Conservation (phyloP, 2,888 invertebrate genomes). For the Alentia gelatinosa region DNA sequence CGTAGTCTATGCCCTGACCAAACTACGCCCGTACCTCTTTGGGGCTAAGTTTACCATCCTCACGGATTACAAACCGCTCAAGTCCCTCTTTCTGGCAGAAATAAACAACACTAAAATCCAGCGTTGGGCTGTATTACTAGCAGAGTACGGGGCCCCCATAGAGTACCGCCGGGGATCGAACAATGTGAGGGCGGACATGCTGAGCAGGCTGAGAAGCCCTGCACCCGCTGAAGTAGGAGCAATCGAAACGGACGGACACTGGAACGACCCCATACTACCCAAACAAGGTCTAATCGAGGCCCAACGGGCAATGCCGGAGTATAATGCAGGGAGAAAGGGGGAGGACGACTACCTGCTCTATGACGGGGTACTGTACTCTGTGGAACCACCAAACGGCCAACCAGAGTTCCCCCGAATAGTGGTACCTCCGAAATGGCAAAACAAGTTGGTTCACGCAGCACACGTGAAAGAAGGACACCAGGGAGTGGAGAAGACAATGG, state of each 20-base stretch:
- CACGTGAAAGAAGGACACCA: not conserved
- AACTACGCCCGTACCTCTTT: constrained; percentile 42
- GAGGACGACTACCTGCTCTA: not conserved
- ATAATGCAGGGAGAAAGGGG: not conserved
- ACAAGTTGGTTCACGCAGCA: not conserved
- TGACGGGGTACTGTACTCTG: not conserved
- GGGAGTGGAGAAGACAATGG: not conserved
- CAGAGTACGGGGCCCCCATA: constrained; percentile 35
- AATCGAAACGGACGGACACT: not conserved
- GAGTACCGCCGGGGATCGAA: not conserved
- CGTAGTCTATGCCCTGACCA: constrained; percentile 30
- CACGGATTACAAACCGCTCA: constrained; percentile 44
- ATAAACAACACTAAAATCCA: constrained; percentile 28
- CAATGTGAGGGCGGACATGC: constrained; percentile 24
- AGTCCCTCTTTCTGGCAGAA: constrained; percentile 30
- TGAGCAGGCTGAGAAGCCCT: not conserved
- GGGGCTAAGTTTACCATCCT: constrained; percentile 26
- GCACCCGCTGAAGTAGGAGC: not conserved
- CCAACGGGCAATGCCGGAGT: not conserved
- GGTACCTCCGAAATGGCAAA: not conserved
- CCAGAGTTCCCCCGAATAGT: constrained; percentile 3
- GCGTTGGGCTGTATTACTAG: constrained; percentile 24
- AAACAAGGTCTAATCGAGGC: not conserved
- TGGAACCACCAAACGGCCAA: not conserved
- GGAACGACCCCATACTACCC: not conserved